Base-by-base conservation (phyloP, 2,797 vertebrate genomes). In the Mionectes olivaceus region DNA sequence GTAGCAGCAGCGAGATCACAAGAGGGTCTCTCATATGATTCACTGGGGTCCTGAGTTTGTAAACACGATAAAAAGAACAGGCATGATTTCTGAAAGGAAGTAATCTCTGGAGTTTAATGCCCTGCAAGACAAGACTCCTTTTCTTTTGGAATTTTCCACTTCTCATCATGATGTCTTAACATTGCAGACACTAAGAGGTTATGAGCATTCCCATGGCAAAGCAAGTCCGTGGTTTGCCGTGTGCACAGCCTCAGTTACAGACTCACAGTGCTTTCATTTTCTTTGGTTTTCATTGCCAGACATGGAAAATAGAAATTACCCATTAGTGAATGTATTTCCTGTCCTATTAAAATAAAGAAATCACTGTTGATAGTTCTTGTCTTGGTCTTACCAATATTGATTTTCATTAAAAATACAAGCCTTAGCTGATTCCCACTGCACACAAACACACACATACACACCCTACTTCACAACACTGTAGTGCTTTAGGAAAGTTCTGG, bases 141-240 rank as follows among this genome's bases (percentile, higher is more conserved):
- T 94, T 96, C 87, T 94, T 91, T 68, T 44, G 89, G 89, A 96
- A 96, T 96, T 96, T 97, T 96, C 89, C 93, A 89, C 83, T 94
- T 94, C 88, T 85, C 68, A 30, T 93, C 44, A 0, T 90, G 91
- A 91, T 6, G 2, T 94, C 83, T 95, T 93, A 93, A 46, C 91
- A 43, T 71, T 79, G 67, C 93, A 87, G 83, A 60, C 60, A 89
- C 70, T 77, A 80, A 90, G 85, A 77, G 89, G 85, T 94, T 94
- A 87, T 89, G 90, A 94, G 70, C 77, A 94, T 97, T 96, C 95
- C 91, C 95, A 84, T 89, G 93, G 85, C 89, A 92, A 60, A 93
- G 61, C 53, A 71, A 33, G 47, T 52, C 82, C 92, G 46, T 91
- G 87, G 74, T 94, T 94, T 95, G 87, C 93, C 74, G 52, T 61